phyloP scores from a whole-genome alignment of 2,113 vertebrate species.

The Turdus rufiventris region DNA sequence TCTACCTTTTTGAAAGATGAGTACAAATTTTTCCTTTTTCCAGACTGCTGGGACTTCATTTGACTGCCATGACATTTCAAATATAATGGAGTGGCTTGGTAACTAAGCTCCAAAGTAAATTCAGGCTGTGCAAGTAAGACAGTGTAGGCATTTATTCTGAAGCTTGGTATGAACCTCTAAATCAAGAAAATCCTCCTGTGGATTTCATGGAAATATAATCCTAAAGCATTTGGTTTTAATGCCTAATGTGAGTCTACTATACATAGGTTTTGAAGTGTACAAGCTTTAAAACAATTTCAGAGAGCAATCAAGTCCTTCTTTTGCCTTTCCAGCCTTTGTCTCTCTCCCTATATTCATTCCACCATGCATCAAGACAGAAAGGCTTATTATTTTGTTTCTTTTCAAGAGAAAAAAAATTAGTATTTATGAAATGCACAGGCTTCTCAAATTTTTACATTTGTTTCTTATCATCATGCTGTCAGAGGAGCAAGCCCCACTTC shows the following conservation, averaged over 20 bases:
- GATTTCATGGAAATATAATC: background rate
- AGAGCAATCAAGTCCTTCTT: background rate
- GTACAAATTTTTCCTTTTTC: background rate
- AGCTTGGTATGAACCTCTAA: background rate
- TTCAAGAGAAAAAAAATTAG: background rate
- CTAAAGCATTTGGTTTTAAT: background rate
- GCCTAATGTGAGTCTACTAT: background rate
- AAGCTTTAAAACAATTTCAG: background rate
- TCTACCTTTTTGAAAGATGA: background rate
- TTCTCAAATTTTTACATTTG: background rate
- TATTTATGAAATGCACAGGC: background rate
- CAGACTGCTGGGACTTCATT: background rate
- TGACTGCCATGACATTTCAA: background rate
- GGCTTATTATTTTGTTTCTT: background rate
- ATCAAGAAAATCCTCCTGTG: background rate
- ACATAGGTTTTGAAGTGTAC: background rate
- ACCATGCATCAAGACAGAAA: background rate
- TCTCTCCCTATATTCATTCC: background rate
- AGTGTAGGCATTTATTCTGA: background rate
- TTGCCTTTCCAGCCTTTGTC: background rate
- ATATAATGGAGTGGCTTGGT: background rate
- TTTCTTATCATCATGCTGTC: background rate
- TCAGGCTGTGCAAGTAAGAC: background rate
- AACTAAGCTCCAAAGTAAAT: background rate
- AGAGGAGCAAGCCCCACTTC: background rate